A percentile compares a stretch with the other conserved stretches of the same genome.
phyloP scores from a whole-genome alignment of 2,113 vertebrate genomes.

The Dipodomys ordii region DNA sequence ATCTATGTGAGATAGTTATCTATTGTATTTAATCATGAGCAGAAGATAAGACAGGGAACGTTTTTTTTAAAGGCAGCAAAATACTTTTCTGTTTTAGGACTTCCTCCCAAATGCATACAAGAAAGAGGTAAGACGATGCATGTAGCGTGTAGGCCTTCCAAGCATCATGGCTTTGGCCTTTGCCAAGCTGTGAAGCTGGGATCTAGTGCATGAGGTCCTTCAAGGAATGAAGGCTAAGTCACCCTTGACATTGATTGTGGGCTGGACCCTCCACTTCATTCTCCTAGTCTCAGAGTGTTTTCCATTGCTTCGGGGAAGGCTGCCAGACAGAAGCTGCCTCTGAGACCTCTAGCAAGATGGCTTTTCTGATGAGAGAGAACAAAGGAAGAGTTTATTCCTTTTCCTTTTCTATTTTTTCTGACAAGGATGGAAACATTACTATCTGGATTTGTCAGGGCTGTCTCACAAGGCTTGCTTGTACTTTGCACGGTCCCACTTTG shows the following conservation, averaged over 20 bases:
- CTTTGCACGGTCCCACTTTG: not conserved
- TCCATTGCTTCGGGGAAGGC: not conserved
- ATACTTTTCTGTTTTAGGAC: constrained; percentile 24
- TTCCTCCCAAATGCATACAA: not conserved
- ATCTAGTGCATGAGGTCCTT: not conserved
- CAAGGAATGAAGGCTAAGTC: not conserved
- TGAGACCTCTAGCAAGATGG: not conserved
- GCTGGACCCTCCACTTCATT: not conserved
- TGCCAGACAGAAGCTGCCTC: constrained; percentile 2
- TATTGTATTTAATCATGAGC: constrained; percentile 9
- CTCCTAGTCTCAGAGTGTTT: not conserved
- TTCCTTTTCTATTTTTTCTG: not conserved
- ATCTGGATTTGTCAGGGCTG: constrained; percentile 19
- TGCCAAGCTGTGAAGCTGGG: not conserved
- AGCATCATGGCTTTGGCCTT: not conserved
- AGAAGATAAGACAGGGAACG: constrained; percentile 32
- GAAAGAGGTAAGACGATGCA: not conserved
- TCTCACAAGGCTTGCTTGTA: not conserved
- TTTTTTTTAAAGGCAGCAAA: constrained; percentile 42
- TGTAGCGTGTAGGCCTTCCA: not conserved
- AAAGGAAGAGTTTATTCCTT: not conserved
- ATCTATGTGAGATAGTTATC: constrained; percentile 11
- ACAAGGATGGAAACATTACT: constrained; percentile 6
- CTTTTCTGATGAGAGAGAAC: constrained; percentile 36
- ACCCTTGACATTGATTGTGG: not conserved